Evolutionary conservation across 2,113 vertebrate genomes (phyloP).

Genomic region (Upupa epops): DNA sequence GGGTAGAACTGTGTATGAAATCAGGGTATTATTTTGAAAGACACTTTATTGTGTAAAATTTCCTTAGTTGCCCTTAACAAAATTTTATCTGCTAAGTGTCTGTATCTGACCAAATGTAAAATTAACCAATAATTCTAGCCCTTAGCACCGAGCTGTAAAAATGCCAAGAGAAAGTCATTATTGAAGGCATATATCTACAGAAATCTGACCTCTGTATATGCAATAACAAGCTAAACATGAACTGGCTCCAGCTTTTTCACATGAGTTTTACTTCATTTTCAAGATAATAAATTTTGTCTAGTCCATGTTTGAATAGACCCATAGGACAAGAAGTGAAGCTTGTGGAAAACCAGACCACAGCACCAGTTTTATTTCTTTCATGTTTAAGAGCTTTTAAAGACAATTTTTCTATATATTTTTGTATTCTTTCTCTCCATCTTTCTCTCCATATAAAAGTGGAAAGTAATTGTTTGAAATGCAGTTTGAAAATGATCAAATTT

Average conservation of each 20-base stretch:
- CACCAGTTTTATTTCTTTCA: neutral
- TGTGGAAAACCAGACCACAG: neutral
- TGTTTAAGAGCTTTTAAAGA: neutral
- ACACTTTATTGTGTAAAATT: neutral
- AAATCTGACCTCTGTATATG: neutral
- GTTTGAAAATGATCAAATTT: no score
- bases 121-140: neutral
- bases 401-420: neutral
- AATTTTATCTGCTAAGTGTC: neutral
- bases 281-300: neutral
- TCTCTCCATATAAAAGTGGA: neutral
- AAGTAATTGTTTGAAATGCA: neutral
- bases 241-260: neutral
- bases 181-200: neutral
- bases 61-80: neutral
- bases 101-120: neutral
- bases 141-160: neutral
- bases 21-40: neutral
- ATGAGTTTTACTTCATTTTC: neutral
- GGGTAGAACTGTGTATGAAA: neutral
- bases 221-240: neutral
- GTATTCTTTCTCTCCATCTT: fast-evolving
- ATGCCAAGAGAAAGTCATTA: neutral
- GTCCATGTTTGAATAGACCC: neutral
- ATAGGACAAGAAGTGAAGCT: neutral